Conservation (phyloP, 1,140 invertebrate genomes). For the Anthonomus grandis region DNA sequence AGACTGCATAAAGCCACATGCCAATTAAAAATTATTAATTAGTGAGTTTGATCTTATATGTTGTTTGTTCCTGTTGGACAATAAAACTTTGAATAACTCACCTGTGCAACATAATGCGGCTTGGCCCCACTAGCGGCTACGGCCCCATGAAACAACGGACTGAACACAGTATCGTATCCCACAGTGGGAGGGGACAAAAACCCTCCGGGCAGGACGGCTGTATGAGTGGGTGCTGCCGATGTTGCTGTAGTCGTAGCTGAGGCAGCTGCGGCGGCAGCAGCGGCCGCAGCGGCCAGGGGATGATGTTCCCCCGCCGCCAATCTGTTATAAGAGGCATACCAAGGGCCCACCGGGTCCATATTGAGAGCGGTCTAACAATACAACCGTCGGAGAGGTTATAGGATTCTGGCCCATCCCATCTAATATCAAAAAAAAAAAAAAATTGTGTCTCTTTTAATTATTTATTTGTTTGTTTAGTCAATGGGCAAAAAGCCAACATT, state of each 20-base stretch:
- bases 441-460: too few relatives aligned
- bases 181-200: conserved; percentile 66
- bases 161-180: conserved; percentile 68
- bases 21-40: too few relatives aligned
- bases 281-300: conserved; percentile 57
- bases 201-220: conserved; percentile 65
- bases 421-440: too few relatives aligned
- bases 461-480: too few relatives aligned
- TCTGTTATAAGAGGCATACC: conserved; percentile 73
- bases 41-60: too few relatives aligned
- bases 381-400: not conserved
- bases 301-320: conserved; percentile 63
- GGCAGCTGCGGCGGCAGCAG: conserved; percentile 54
- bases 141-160: conserved; percentile 64
- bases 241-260: conserved; percentile 54
- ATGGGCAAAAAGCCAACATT: too few relatives aligned
- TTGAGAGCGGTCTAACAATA: not conserved
- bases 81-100: too few relatives aligned
- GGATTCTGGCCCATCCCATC: conserved; percentile 45
- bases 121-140: conserved; percentile 29
- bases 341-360: conserved; percentile 78
- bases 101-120: conserved; percentile 35
- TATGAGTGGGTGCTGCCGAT: conserved; percentile 55
- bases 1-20: too few relatives aligned
- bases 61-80: too few relatives aligned